Base-by-base conservation (phyloP, 2,888 invertebrate genomes). In the Eupithecia abbreviata region DNA sequence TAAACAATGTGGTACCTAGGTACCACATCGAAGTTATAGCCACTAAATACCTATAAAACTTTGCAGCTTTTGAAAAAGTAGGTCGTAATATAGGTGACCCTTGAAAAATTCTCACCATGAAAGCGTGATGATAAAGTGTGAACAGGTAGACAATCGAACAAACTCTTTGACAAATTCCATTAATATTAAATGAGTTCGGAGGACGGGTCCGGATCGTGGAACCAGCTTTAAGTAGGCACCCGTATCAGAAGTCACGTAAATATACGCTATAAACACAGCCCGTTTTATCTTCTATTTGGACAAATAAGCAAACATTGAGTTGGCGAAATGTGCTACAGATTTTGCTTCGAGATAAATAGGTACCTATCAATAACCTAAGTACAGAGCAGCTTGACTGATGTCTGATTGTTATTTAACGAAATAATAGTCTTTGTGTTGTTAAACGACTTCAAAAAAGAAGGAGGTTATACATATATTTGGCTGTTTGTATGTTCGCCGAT, bases 191-290 rank as follows among this genome's bases (percentile, higher is more conserved):
- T 82, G 84, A 82, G 82, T 81, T 81, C 75, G 69, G 75, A 81
- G 80, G 77, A 75, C 70, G 81, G 80, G 79, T 77, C 72, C 18
- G 80, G 77, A 79, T 74, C 79, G 78, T 75, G 76, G 55, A 75
- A 79, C 79, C 77, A 75, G 81, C 77, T 82, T 77, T 84, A 84
- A 84, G 85, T 83, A 84, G 82, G 77, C 80, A 81, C 84, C 82
- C 83, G 78, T 82, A 84, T 83, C 82, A 84, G 78, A 84, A 85
- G 83, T 84, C 84, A 85, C 82, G 84, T 84, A 85, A 85, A 84
- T 84, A 85, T 82, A 81, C 80, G 79, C 82, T 83, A 85, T 85
- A 82, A 82, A 82, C 79, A 83, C 82, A 79, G 72, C 82, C 80
- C 79, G 83, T 82, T 83, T 81, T 81, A 79, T 80, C 80, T 77